Conservation (phyloP, 1,140 invertebrate genomes). For the Sminthurides bifidus region DNA sequence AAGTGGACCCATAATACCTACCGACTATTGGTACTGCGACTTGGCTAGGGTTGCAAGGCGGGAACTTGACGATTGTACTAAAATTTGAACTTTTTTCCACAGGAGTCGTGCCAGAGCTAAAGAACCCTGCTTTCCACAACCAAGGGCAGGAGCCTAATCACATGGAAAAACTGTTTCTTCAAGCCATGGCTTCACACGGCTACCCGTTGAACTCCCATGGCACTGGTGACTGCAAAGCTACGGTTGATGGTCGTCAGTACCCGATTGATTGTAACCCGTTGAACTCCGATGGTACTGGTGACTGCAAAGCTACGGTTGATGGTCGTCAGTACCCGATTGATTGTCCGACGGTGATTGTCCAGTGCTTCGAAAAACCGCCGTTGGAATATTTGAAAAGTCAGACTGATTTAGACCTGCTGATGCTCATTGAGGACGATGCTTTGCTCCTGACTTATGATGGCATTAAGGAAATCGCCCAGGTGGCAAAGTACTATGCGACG, state of each 20-base stretch:
- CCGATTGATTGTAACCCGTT: not conserved
- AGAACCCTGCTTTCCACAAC: constrained; percentile 12
- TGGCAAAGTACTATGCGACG: constrained; percentile 10
- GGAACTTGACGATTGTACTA: not conserved
- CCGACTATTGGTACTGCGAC: not conserved
- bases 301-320: not conserved
- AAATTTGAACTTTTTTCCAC: not conserved
- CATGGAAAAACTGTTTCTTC: constrained; percentile 6
- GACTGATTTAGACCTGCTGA: constrained; percentile 6
- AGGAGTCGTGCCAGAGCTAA: constrained; percentile 15
- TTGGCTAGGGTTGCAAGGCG: not conserved
- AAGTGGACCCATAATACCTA: not conserved
- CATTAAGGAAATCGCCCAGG: constrained; percentile 1
- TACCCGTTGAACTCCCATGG: not conserved
- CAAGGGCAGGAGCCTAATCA: not conserved
- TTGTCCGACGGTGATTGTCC: constrained; percentile 2
- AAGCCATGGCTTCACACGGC: not conserved
- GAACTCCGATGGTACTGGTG: no score
- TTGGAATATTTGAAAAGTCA: not conserved
- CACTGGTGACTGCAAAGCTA: not conserved
- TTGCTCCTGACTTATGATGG: constrained; percentile 11
- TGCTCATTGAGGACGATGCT: constrained; percentile 1
- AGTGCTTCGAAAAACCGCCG: constrained; percentile 3
- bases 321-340: not conserved
- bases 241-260: not conserved